Evolutionary conservation across 2,113 vertebrate genomes (phyloP).

Genomic region (Anguilla japonica): DNA sequence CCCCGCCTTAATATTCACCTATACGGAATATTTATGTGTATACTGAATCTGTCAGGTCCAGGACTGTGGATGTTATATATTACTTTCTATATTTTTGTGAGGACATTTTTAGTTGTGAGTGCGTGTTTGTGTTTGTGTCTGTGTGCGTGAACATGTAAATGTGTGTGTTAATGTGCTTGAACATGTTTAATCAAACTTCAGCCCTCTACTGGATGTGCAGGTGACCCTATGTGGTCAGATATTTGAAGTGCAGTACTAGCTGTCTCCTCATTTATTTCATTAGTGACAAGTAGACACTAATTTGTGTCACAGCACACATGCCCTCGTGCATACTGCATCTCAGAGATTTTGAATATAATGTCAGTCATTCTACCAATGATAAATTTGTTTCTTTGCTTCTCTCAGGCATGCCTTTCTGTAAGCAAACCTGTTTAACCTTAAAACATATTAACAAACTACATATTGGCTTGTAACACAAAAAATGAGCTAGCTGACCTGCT

Average conservation of each 20-base stretch:
- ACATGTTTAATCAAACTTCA: neutral
- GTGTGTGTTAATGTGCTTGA: neutral
- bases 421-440: too few species aligned
- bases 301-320: constrained; percentile 12
- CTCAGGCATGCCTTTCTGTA: too few species aligned
- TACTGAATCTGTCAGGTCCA: too few species aligned
- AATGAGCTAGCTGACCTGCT: too few species aligned
- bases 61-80: neutral
- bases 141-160: neutral
- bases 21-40: too few species aligned
- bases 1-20: too few species aligned
- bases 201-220: neutral
- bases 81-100: neutral
- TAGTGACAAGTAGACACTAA: constrained; percentile 1
- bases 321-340: neutral
- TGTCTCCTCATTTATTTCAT: neutral
- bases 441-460: too few species aligned
- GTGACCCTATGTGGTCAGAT: neutral
- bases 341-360: neutral
- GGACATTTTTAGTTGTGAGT: neutral
- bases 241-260: neutral
- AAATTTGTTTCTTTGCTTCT: too few species aligned
- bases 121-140: neutral
- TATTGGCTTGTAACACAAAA: too few species aligned
- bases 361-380: neutral